A percentile compares a stretch with the other conserved stretches of the same genome.
Conservation (phyloP, 2,797 vertebrate genomes). For the Micrastur ruficollis region DNA sequence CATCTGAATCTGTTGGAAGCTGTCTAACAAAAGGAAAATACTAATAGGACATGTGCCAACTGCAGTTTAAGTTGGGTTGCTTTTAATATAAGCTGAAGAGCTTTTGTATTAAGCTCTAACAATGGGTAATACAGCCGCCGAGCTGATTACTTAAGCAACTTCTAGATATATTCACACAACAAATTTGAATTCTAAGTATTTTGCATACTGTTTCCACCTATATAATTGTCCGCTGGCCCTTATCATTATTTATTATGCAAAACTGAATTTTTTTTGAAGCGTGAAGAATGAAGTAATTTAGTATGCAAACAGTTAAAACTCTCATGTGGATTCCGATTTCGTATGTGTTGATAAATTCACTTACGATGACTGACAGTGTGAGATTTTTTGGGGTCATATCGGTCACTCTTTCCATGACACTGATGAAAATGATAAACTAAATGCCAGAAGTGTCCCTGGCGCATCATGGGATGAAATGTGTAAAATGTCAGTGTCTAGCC, state of each 20-base stretch:
- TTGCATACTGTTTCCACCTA: slow-evolving; percentile 82
- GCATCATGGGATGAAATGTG: slow-evolving; percentile 83
- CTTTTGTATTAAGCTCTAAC: slow-evolving; percentile 68
- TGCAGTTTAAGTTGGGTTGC: slow-evolving; percentile 47
- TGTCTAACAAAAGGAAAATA: slow-evolving; percentile 54
- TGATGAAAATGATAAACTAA: slow-evolving; percentile 85
- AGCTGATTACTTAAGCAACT: slow-evolving; percentile 70
- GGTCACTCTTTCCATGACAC: slow-evolving; percentile 80
- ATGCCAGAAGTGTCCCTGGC: slow-evolving; percentile 86
- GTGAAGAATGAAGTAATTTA: slow-evolving; percentile 87
- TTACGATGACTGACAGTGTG: slow-evolving; percentile 90
- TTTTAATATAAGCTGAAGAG: slow-evolving; percentile 56
- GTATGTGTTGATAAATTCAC: slow-evolving; percentile 90
- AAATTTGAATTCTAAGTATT: slow-evolving; percentile 74
- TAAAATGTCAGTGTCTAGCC: slow-evolving; percentile 82
- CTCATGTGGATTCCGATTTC: slow-evolving; percentile 79
- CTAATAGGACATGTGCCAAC: slow-evolving; percentile 55
- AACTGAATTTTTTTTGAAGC: slow-evolving; percentile 77
- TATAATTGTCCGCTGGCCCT: slow-evolving; percentile 86
- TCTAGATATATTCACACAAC: slow-evolving; percentile 53
- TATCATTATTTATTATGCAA: slow-evolving; percentile 94
- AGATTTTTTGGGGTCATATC: slow-evolving; percentile 82
- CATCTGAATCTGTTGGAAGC: slow-evolving; percentile 53
- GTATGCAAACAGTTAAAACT: slow-evolving; percentile 90
- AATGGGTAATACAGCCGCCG: slow-evolving; percentile 39